Percentiles rank a stretch among this genome's conserved stretches.
These are phyloP conservation scores for Cordylochernes scorpioides DNA, from an alignment of 2,888 invertebrate species.

Conservation along the genomic window DNA sequence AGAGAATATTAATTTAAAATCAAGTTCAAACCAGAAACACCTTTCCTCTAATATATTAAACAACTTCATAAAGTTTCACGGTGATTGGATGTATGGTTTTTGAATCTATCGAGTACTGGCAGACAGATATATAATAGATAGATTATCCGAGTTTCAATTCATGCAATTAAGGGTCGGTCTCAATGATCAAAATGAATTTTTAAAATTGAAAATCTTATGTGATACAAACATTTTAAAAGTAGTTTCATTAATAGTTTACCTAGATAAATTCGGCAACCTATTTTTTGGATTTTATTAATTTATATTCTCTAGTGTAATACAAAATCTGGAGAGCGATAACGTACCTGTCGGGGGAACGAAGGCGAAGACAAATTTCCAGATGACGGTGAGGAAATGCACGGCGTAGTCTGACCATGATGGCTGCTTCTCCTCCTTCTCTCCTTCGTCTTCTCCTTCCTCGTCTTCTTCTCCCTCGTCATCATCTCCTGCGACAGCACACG, in stretches of 20 bases:
- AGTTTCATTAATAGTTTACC: neutral
- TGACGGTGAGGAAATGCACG: constrained; percentile 78
- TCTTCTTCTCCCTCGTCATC: constrained; percentile 16
- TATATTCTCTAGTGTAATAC: neutral
- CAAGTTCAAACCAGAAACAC: no score
- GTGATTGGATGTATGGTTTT: no score
- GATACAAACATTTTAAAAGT: neutral
- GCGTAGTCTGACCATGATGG: constrained; percentile 76
- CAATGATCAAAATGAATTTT: no score
- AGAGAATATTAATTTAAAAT: no score
- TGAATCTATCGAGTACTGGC: no score
- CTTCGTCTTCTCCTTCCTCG: constrained; percentile 18
- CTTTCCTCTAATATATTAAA: no score
- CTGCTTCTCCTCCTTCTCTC: constrained; percentile 25
- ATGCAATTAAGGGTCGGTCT: no score
- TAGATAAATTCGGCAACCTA: no score
- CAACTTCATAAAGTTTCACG: no score
- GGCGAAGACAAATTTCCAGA: constrained; percentile 95
- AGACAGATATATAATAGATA: no score
- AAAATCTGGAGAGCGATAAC: neutral
- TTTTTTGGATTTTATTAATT: neutral
- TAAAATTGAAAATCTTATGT: constrained; percentile 1
- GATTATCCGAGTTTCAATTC: no score
- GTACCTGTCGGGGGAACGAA: constrained; percentile 88
- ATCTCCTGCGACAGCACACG: constrained; percentile 17